Evolutionary conservation across 2,113 vertebrate species (phyloP).

Genomic region (Pachyramphus minor): DNA sequence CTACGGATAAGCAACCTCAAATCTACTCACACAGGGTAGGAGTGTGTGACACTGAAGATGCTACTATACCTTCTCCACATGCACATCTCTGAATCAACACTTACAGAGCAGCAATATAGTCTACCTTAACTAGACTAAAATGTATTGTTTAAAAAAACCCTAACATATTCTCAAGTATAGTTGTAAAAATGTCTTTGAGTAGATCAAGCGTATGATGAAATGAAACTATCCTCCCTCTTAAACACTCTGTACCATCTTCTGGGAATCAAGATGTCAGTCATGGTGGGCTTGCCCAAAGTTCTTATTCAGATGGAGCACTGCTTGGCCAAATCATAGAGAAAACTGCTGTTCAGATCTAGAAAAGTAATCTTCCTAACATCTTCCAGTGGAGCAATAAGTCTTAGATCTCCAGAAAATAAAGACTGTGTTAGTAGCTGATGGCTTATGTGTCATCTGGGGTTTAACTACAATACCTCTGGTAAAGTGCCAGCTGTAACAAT

Average conservation of each 20-base stretch:
- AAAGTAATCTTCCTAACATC: background rate
- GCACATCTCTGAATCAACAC: background rate
- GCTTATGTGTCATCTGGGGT: background rate
- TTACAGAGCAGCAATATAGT: accelerated
- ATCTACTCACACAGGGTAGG: background rate
- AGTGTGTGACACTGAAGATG: background rate
- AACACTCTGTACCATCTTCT: background rate
- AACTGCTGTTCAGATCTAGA: background rate
- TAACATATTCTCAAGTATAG: background rate
- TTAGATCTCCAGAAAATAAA: background rate
- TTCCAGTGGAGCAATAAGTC: background rate
- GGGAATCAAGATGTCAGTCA: background rate
- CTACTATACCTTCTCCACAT: background rate
- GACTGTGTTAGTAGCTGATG: background rate
- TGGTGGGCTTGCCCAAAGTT: background rate
- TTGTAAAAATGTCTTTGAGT: background rate
- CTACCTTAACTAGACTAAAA: background rate
- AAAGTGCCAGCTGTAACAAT: background rate
- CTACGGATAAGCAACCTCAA: background rate
- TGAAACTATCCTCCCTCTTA: background rate
- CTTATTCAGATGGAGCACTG: background rate
- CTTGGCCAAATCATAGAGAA: background rate
- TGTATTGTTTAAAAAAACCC: background rate
- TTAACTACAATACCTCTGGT: background rate
- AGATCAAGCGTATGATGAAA: background rate